Evolutionary conservation across 2,797 vertebrate genomes (phyloP).

Genomic region (Peromyscus attwateri): DNA sequence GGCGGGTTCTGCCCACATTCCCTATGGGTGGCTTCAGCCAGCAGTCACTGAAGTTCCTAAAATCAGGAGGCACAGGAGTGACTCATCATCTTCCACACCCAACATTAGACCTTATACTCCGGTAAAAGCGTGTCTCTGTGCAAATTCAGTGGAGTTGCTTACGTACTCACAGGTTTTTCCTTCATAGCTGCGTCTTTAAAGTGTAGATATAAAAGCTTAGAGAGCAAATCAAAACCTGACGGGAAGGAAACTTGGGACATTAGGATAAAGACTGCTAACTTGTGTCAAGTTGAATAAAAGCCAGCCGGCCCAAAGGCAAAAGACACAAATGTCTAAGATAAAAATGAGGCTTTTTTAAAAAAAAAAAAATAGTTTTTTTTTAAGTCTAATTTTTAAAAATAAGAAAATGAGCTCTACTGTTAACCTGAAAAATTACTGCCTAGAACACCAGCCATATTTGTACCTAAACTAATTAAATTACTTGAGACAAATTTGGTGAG

Average conservation of each 20-base stretch:
- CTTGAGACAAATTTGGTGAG: background rate
- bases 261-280: background rate
- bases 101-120: background rate
- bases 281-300: background rate
- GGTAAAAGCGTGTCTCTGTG: slow-evolving; percentile 2
- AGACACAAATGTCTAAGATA: background rate
- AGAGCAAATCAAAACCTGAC: background rate
- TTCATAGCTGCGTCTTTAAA: slow-evolving; percentile 5
- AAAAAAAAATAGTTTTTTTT: background rate
- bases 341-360: background rate
- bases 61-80: slow-evolving; percentile 29
- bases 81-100: background rate
- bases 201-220: background rate
- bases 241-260: background rate
- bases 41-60: background rate
- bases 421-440: background rate
- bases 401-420: background rate
- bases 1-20: background rate
- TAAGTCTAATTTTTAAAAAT: background rate
- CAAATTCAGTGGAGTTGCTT: background rate
- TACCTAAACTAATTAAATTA: background rate
- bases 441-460: background rate
- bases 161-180: background rate
- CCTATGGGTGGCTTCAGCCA: background rate
- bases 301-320: background rate